Evolutionary conservation across 2,797 vertebrate genomes (phyloP).

Genomic region (Taenioides sp.): DNA sequence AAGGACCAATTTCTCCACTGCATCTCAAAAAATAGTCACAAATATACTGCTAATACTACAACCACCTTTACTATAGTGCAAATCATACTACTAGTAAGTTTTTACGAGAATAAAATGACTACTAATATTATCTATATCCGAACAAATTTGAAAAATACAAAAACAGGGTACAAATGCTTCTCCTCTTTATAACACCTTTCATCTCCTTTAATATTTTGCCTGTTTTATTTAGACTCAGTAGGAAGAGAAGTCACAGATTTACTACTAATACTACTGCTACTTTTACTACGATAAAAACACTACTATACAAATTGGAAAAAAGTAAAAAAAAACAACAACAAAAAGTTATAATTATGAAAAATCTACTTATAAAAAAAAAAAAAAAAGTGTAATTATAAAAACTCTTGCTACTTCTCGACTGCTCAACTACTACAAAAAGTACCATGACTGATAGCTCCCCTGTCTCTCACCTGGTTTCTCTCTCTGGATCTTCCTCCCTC

Average conservation of each 20-base stretch:
- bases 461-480: slow-evolving; percentile 49
- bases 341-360: not conserved
- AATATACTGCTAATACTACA: not conserved
- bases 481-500: slow-evolving; percentile 35
- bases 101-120: too few relatives aligned
- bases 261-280: not conserved
- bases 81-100: too few relatives aligned
- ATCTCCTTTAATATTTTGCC: too few relatives aligned
- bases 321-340: too few relatives aligned
- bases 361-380: not conserved
- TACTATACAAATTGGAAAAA: not conserved
- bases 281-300: not conserved
- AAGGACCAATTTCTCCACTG: too few relatives aligned
- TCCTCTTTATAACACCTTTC: too few relatives aligned
- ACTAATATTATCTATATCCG: too few relatives aligned
- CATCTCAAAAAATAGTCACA: too few relatives aligned
- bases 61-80: not conserved
- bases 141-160: too few relatives aligned
- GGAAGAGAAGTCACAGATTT: too few relatives aligned
- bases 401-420: not conserved
- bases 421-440: not conserved
- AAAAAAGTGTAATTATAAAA: not conserved
- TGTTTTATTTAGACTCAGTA: too few relatives aligned
- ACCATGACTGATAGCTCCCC: not conserved
- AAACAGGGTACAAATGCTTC: too few relatives aligned